phyloP scores from a whole-genome alignment of 2,888 invertebrate species.

The Caenorhabditis becei region DNA sequence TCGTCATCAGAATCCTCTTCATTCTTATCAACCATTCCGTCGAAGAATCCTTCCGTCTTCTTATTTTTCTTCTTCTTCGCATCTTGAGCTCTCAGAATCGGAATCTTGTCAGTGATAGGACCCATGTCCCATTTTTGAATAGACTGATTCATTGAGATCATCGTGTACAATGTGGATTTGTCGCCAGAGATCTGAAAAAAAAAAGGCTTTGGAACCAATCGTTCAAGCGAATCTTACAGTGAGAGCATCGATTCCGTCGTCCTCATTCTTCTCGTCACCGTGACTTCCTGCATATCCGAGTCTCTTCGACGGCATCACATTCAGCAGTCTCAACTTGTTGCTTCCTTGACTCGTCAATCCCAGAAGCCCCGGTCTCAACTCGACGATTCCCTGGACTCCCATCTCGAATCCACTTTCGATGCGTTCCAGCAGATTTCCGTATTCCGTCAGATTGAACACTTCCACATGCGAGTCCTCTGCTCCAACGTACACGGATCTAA shows the following conservation, averaged over 20 bases:
- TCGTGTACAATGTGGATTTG: slow-evolving; percentile 44
- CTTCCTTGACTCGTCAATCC: slow-evolving; percentile 62
- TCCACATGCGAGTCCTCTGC: slow-evolving; percentile 75
- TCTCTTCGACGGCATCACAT: slow-evolving; percentile 75
- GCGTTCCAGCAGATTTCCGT: slow-evolving; percentile 75
- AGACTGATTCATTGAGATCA: slow-evolving; percentile 51
- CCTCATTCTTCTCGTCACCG: slow-evolving; percentile 63
- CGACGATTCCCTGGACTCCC: slow-evolving; percentile 65
- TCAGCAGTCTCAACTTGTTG: slow-evolving; percentile 65
- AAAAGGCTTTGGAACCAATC: neutral
- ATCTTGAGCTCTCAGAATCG: slow-evolving; percentile 69
- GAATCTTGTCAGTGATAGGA: slow-evolving; percentile 66
- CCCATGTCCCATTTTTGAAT: slow-evolving; percentile 67
- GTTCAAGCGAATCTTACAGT: slow-evolving; percentile 29
- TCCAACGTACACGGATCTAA: slow-evolving; percentile 74
- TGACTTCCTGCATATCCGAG: slow-evolving; percentile 67
- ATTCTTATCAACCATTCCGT: slow-evolving; percentile 42
- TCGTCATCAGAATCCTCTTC: slow-evolving; percentile 46
- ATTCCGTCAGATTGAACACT: slow-evolving; percentile 75
- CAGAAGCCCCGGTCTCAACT: slow-evolving; percentile 63
- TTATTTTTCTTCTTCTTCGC: slow-evolving; percentile 68
- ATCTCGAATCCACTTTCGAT: slow-evolving; percentile 73
- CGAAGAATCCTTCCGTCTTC: slow-evolving; percentile 65
- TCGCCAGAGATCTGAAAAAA: slow-evolving; percentile 52
- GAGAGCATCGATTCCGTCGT: slow-evolving; percentile 65